Base-by-base conservation (phyloP, 2,888 invertebrate genomes). In the Asteroscopus sphinx region DNA sequence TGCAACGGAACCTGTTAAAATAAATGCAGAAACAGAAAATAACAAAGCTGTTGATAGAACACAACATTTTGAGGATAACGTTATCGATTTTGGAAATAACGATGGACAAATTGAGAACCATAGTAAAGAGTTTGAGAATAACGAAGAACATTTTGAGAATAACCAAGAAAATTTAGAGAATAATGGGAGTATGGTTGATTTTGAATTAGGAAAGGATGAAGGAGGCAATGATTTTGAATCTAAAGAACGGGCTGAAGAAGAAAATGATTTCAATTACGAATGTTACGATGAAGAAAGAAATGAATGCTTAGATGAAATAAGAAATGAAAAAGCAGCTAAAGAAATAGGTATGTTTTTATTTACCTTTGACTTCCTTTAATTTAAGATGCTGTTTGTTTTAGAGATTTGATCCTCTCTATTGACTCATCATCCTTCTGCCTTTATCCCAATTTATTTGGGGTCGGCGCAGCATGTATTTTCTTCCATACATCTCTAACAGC, bases 311-410 rank as follows among this genome's bases (percentile, higher is more conserved):
- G 36, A 44, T 35, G 57, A 66, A 35, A 53, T 65, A 13, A 64
- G 62, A 47, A 63, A 54, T 58, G 63, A 63, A 13, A 58, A 53
- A 16, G 21, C 15, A 28, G 15, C 12, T 26, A 61, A 57, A 32
- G 64, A 68, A 48, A 26, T 32, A 49, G 54, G 61, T 64, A 44
- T 36, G 13, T 13, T 21, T 7, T 21, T 21, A 21, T 3, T 3
- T 4, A 21, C 3, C 4, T 21, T 21, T 21, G n/a, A n/a, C n/a
- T n/a, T n/a, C n/a, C n/a, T n/a, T n/a, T n/a, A n/a, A n/a, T n/a
- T n/a, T n/a, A n/a, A n/a, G n/a, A n/a, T n/a, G n/a, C n/a, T n/a
- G n/a, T n/a, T n/a, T n/a, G n/a, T n/a, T n/a, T n/a, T n/a, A n/a
- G n/a, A n/a, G n/a, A n/a, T n/a, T n/a, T n/a, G n/a, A n/a, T n/a